Base-by-base conservation (phyloP, 1,140 invertebrate genomes). In the Micrasema minimum region DNA sequence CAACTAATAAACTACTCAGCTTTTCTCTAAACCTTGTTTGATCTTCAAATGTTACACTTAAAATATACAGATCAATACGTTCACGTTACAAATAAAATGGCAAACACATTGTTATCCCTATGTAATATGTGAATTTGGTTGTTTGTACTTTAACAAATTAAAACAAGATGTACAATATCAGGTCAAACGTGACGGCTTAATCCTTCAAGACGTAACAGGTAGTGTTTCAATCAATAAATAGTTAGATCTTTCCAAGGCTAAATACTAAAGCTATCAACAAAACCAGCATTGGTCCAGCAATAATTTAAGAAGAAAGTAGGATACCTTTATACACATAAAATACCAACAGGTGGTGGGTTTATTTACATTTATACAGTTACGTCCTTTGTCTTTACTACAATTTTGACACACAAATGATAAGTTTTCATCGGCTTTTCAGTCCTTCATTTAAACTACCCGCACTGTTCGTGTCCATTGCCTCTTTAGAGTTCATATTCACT, bases 121-220 rank as follows among this genome's bases (percentile, higher is more conserved):
- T 41, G 48, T 67, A 43, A 45, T 50, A 26, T 67, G 23, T 53
- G 37, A 41, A 67, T 50, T 66, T 66, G 26, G 45, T 66, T 37
- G n/a, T 66, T 66, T 66, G 62, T 66, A 66, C 62, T 66, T 50
- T 31, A 51, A 64, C 23, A n/a, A 41, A 20, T 41, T 59, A 43
- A 20, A 59, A 59, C 16, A 41, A 38, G 37, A 59, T 59, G 55
- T 59, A 59, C 55, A 59, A 38, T 59, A 43, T 59, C 35, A 59
- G 55, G 55, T 59, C 55, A 23, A 41, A 59, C 38, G 55, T 59
- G 37, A 59, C 55, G n/a, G 22, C 55, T 46, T 35, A 64, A 31
- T 26, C 46, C 57, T 64, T 46, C 22, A 64, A 6, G 45, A 64
- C 43, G 37, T 59, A 43, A 59, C 35, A 38, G 12, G 45, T 64